Base-by-base conservation (phyloP, 2,113 vertebrate species). In the Manacus vitellinus region DNA sequence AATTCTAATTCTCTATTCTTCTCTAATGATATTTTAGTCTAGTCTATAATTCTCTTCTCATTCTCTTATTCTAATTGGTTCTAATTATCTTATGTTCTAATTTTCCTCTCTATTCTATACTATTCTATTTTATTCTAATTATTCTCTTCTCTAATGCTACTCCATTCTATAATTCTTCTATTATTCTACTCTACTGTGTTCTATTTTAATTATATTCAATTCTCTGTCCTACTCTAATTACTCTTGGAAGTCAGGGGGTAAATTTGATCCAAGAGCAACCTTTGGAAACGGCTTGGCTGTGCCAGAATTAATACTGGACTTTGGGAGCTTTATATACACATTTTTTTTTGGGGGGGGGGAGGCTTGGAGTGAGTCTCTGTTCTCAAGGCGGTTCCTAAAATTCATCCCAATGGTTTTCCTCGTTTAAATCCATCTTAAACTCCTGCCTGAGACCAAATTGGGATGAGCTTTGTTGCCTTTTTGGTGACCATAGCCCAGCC, bases 391-490 rank as follows among this genome's bases (percentile, higher is more conserved):
- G 14, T 37, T 76, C 27, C 58, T 59, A 33, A 1, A 2, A 4
- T 14, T 63, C 12, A 1, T 46, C 37, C 43, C 10, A 0, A 3
- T 6, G 35, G 4, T 7, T 74, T 61, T 49, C 43, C 30, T 41
- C 59, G 3, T 28, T 21, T 37, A 49, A 62, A 68, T 17, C 54
- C 55, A 1, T 4, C 46, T 15, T 12, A 21, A 63, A 4, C 35
- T 68, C 54, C 6, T 3, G 23, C 8, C 66, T 35, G 43, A 30
- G 39, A 23, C 44, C 28, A 19, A 35, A 28, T 18, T 2, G 5
- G 24, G 24, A 35, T 24, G 51, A 5, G 0, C 24, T n/a, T 49
- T 1, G 0, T 11, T 41, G 28, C 28, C 5, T 33, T 85, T 85
- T 33, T 22, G 33, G 25, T 41, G 8, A 2, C 37, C 22, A 4